Evolutionary conservation across 2,113 vertebrate genomes (phyloP), one percentile per base, ranked within the genome.

Genomic region (Nibea coibor): DNA sequence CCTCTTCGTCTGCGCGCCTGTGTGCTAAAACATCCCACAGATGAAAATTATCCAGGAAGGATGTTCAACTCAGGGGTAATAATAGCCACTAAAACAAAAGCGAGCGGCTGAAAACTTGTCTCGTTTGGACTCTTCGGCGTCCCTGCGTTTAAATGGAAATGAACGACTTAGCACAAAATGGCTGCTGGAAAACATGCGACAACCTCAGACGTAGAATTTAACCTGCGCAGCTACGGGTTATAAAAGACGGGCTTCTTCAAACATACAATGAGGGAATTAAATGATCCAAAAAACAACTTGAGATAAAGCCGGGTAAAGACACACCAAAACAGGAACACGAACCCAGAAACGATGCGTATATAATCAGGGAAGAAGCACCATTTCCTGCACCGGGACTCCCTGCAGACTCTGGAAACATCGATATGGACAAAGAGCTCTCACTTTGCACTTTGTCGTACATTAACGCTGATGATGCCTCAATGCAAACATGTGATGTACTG

Each of bases 41-140:
- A 80, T 77, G 67, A 82, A 80, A 81, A 87, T 80, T 43, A 82
- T 69, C 64, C 75, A 61, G 43, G 72, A 61, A 74, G 47, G 67
- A 80, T 87, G 80, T 76, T 80, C 71, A 56, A 70, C 68, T 68
- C 50, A 81, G 63, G 42, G 64, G 64, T 74, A 81, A 82, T 82
- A 87, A 78, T 72, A 70, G 76, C 80, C 9, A 17, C 50, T 31
- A 57, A 78, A 68, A 42, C 31, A 62, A 56, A 80, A n/a, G 31
- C 8, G n/a, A 61, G 59, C 43, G 6, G 35, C 63, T 65, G 39
- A 65, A 72, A 66, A 48, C 5, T 2, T 4, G 77, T 73, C 79
- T 72, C 15, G 24, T n/a, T 57, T 47, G 45, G 26, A 67, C 53
- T 71, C n/a, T 64, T 72, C 54, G 31, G 28, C 17, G 22, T 50